Base-by-base conservation (phyloP, 2,888 invertebrate genomes). In the Lasioglossum zephyrum region DNA sequence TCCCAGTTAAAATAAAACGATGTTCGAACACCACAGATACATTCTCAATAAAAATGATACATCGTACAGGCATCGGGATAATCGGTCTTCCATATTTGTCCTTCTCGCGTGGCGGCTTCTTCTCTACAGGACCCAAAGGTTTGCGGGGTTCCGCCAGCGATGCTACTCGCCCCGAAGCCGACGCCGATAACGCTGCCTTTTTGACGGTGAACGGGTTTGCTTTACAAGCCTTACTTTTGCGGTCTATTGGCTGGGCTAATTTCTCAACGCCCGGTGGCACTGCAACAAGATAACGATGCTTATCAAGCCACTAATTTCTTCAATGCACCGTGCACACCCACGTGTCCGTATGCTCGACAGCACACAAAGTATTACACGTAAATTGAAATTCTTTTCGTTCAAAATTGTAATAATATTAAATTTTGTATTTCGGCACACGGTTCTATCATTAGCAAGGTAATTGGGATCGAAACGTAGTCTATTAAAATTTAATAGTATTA, bases 1-100 rank as follows among this genome's bases (percentile, higher is more conserved):
- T 44, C 11, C 11, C 11, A 11, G 44, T 44, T 44, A 44, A 44
- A 44, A 11, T 44, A 4, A 39, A 39, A 39, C 39, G 39, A 39
- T 9, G 8, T n/a, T n/a, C 9, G 53, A 53, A 9, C 53, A 53
- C 53, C 22, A 9, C 9, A 53, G 53, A 60, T 3, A 26, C 5
- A 16, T 4, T 60, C 4, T 60, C 22, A 0, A 26, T 5, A 26
- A 60, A 13, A 60, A 26, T 26, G 26, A 60, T 26, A 16, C 0
- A 36, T 66, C 66, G 16, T 87, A 94, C 94, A 82, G 92, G 92
- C 73, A 81, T 88, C 0, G 87, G 76, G 74, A 90, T 89, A 74
- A 93, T 92, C 0, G 91, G 89, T 16, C 78, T 86, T 6, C 92
- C 93, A 16, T 85, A 93, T 36, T 88, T 70, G 77, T 94, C 91